Evolutionary conservation across 2,797 vertebrate species (phyloP).

Genomic region (Notoglanidium macrostoma): DNA sequence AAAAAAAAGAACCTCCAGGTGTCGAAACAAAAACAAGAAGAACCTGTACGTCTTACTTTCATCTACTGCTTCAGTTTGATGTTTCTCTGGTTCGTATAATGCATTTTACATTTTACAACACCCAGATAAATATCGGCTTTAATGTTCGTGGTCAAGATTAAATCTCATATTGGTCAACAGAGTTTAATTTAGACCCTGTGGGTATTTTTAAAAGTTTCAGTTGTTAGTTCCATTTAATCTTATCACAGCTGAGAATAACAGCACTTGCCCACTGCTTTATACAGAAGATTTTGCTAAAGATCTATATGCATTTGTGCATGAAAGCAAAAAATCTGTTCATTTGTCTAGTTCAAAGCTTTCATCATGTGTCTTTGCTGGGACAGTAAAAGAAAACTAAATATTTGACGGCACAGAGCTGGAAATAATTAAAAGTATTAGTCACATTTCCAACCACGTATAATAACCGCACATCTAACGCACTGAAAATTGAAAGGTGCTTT

Average conservation of each 20-base stretch:
- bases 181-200: neutral
- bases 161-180: neutral
- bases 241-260: no score
- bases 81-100: neutral
- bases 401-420: neutral
- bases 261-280: no score
- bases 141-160: neutral
- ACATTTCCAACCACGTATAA: neutral
- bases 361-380: neutral
- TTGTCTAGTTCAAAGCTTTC: neutral
- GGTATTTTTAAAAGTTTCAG: neutral
- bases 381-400: neutral
- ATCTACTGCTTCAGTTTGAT: neutral
- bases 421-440: neutral
- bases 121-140: neutral
- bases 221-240: neutral
- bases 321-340: neutral
- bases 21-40: neutral
- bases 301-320: no score
- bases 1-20: neutral
- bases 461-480: neutral
- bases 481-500: neutral
- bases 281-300: neutral
- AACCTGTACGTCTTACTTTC: neutral
- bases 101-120: neutral